Evolutionary conservation across 1,140 invertebrate species (phyloP), one percentile per base, ranked within the genome.

Genomic region (Bombus terrestris): DNA sequence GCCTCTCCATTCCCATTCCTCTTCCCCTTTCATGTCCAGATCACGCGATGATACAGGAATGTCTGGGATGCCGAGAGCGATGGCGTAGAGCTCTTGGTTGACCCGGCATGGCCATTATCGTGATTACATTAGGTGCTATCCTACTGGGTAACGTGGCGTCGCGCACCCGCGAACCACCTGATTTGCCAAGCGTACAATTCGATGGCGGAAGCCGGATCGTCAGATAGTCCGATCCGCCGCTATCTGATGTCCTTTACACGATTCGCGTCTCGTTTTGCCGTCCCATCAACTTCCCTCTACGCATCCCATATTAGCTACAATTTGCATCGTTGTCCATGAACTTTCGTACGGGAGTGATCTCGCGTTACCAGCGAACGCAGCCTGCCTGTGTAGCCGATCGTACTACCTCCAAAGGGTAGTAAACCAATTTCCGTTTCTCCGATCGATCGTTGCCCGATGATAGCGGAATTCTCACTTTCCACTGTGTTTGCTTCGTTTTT

Each of bases 91-190:
- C 83, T 83, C 83, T 80, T 73, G 86, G 80, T 88, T 77, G 87
- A 71, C 82, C 81, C 88, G 80, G 89, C 84, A 71, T 73, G 84
- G 90, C 90, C 84, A 91, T 90, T 88, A 90, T 90, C 81, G 89
- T 91, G 90, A 91, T 91, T 90, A 88, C 86, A 91, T 91, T 91
- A 91, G 89, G 86, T 88, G 84, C 86, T 88, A 90, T 83, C 81
- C 88, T 84, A 35, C 53, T 35, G 43, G 69, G 75, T 68, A 90
- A 83, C 82, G 79, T 74, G 76, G 77, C 66, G 79, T 81, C 47
- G 64, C 28, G 78, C 25, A 35, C 28, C 53, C 71, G 47, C 59
- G 79, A 71, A 75, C 82, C 86, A 86, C 66, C 87, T 79, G 80
- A 86, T 90, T 90, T 86, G 80, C 85, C 83, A 71, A 88, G 80